Evolutionary conservation across 2,888 invertebrate genomes (phyloP).

Genomic region (Falcaria lacertinaria): DNA sequence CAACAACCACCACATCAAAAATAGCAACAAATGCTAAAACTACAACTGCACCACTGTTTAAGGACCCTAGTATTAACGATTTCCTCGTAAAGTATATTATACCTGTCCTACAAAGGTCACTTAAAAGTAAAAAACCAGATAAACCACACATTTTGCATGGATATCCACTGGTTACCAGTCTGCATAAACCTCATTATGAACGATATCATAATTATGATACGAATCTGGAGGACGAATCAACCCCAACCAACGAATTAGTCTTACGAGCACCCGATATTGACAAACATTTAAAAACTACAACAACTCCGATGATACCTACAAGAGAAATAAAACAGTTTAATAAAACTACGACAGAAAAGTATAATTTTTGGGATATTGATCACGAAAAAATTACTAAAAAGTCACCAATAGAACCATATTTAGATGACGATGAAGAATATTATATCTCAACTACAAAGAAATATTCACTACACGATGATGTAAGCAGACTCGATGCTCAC

Average conservation of each 20-base stretch:
- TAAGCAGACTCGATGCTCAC: slow-evolving; percentile 16
- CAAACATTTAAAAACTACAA: neutral
- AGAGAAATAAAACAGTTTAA: slow-evolving; percentile 1
- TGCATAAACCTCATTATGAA: neutral
- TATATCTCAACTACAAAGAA: slow-evolving; percentile 12
- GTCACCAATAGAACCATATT: slow-evolving; percentile 7
- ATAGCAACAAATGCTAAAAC: neutral
- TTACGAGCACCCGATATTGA: neutral
- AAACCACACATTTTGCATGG: neutral
- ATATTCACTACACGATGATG: slow-evolving; percentile 4
- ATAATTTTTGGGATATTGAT: neutral
- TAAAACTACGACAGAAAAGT: neutral
- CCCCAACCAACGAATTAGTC: neutral
- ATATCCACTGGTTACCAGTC: neutral
- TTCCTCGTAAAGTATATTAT: neutral
- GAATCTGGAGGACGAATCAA: neutral
- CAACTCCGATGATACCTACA: neutral
- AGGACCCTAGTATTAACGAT: neutral
- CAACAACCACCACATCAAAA: slow-evolving; percentile 1
- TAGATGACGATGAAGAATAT: slow-evolving; percentile 21
- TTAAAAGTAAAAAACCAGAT: slow-evolving; percentile 4
- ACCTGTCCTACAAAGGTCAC: slow-evolving; percentile 3
- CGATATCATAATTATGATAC: neutral
- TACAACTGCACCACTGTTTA: neutral
- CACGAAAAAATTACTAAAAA: neutral